Base-by-base conservation (phyloP, 2,797 vertebrate species). In the Pantherophis alleghaniensis region DNA sequence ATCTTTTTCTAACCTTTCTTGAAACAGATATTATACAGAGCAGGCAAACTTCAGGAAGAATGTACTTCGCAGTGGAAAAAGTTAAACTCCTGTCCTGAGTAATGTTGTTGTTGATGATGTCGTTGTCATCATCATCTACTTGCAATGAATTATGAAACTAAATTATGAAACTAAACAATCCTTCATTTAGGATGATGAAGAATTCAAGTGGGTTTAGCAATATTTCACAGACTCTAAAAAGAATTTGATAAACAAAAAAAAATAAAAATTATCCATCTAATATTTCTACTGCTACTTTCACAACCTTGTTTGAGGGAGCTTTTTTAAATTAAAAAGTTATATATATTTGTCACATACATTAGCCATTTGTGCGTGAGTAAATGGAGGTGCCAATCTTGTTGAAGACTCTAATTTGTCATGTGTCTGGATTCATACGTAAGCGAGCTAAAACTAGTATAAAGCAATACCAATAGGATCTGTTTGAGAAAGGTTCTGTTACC, bases 311-410 rank as follows among this genome's bases (percentile, higher is more conserved):
- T 94, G 74, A 95, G 96, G 88, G 60, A 93, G 92, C 53, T 87
- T 95, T 94, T 7, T 4, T 60, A n/a, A 42, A 79, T 79, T 47
- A 88, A 88, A 0, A 1, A 91, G 91, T 79, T 93, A 91, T 92
- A 88, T 95, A 87, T 93, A 28, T 94, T 91, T 93, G 51, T 93
- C 93, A 90, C 95, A 95, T 88, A 90, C 22, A 28, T 83, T 42
- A 26, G 7, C 37, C n/a, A 14, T 16, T 60, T 7, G 16, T 56
- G 32, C 9, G 20, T 22, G 53, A 55, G 6, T 59, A 88, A 24
- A 90, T 66, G 7, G 14, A 87, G 42, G 10, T 9, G 3, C 11
- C 47, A 61, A 59, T 24, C 32, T 42, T 90, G 6, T 5, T 90
- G 86, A 86, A 86, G 10, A n/a, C 59, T 61, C 7, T 87, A 66